Conservation (phyloP, 2,888 invertebrate genomes). For the Orthonychiurus folsomi region DNA sequence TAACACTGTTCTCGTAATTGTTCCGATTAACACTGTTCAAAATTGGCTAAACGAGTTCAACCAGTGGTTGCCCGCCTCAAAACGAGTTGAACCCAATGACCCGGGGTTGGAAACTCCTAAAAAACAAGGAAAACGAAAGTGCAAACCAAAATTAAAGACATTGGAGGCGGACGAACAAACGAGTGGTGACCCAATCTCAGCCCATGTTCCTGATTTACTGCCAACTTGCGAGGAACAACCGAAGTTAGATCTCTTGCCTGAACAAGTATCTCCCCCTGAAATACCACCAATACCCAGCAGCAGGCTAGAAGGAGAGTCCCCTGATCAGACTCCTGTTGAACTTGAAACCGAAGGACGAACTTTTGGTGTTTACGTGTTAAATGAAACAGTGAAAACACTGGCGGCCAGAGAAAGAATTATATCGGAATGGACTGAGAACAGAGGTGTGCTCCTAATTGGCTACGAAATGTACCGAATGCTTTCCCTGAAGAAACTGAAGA, state of each 20-base stretch:
- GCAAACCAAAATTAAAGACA: not conserved
- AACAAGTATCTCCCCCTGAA: not conserved
- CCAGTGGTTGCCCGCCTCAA: constrained; percentile 82
- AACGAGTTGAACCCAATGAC: constrained; percentile 18
- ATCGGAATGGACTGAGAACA: constrained; percentile 71
- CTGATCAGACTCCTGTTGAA: too few species aligned
- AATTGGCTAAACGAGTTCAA: constrained; percentile 97
- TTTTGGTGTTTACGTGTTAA: constrained; percentile 80
- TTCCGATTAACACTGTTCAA: constrained; percentile 97
- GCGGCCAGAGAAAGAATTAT: constrained; percentile 73
- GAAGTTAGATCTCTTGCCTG: not conserved
- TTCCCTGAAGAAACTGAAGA: constrained; percentile 64
- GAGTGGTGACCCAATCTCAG: not conserved
- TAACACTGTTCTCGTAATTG: constrained; percentile 85
- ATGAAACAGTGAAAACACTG: constrained; percentile 87
- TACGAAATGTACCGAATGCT: constrained; percentile 92
- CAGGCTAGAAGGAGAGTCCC: not conserved
- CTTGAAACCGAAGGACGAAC: constrained; percentile 45
- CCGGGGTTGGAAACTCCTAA: not conserved
- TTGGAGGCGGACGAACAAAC: not conserved
- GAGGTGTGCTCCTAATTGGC: constrained; percentile 91
- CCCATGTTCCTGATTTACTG: not conserved
- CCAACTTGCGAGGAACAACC: constrained; percentile 8
- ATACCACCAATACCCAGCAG: not conserved
- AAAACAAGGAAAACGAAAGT: constrained; percentile 6